Percentiles rank a stretch among this genome's conserved stretches.
Conservation (phyloP, 1,140 invertebrate genomes). For the Pseudoatta argentina region DNA sequence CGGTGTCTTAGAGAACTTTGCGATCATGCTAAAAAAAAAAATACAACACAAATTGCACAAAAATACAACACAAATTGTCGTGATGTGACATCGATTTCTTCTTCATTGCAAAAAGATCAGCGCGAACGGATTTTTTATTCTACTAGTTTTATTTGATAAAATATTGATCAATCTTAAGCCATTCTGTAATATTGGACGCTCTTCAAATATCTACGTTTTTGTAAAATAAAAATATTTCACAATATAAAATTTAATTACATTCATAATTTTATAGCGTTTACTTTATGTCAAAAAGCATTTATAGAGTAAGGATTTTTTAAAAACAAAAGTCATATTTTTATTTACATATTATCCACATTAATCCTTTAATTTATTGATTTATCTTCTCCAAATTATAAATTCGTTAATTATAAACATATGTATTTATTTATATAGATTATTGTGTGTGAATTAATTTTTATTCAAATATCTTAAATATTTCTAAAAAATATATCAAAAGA, state of each 20-base stretch:
- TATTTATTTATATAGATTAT: not conserved
- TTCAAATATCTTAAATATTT: not conserved
- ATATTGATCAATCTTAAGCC: not conserved
- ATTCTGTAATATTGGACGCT: not conserved
- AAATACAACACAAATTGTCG: not conserved
- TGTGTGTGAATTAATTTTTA: not conserved
- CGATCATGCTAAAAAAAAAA: not conserved
- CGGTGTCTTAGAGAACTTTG: constrained; percentile 10
- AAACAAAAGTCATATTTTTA: not conserved
- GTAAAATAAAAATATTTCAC: not conserved
- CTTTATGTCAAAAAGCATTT: not conserved
- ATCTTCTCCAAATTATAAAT: not conserved
- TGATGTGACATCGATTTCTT: constrained; percentile 27
- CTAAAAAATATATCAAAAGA: too few relatives aligned
- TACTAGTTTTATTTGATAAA: not conserved
- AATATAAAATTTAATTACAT: not conserved
- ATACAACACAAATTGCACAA: not conserved
- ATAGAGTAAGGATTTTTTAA: not conserved
- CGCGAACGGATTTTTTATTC: constrained; percentile 5
- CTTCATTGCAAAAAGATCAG: not conserved
- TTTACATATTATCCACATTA: not conserved
- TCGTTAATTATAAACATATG: not conserved
- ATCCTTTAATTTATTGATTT: not conserved
- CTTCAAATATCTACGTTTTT: not conserved
- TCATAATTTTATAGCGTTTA: not conserved